phyloP scores from a whole-genome alignment of 1,140 invertebrate genomes.

The Drosophila subpulchrella region DNA sequence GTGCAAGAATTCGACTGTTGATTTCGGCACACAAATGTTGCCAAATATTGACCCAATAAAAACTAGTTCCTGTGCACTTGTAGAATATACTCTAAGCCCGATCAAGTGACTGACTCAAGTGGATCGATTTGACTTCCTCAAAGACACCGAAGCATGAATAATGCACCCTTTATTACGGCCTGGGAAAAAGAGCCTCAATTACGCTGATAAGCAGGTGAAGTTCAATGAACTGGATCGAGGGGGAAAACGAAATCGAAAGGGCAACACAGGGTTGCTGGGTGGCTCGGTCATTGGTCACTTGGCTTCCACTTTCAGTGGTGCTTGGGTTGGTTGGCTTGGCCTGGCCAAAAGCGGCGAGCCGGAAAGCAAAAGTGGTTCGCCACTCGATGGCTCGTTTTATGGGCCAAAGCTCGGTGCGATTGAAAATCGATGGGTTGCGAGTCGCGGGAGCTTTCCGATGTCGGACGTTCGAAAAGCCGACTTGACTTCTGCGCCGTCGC shows the following conservation, averaged over 20 bases:
- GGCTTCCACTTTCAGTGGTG: slow-evolving; percentile 1
- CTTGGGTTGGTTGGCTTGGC: background rate
- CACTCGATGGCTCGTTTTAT: slow-evolving; percentile 31
- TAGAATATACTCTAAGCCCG: slow-evolving; percentile 13
- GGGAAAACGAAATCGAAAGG: slow-evolving; percentile 42
- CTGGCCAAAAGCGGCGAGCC: slow-evolving; percentile 37
- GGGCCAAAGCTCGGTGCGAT: slow-evolving; percentile 47
- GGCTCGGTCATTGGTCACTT: slow-evolving; percentile 29
- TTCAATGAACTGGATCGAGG: slow-evolving; percentile 65
- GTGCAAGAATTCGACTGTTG: slow-evolving; percentile 20
- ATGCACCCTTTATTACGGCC: slow-evolving; percentile 9
- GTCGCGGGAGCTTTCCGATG: slow-evolving; percentile 29
- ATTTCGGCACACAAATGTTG: slow-evolving; percentile 29
- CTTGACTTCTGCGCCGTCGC: slow-evolving; percentile 37
- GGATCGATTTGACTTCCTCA: slow-evolving; percentile 26
- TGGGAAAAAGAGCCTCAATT: slow-evolving; percentile 39
- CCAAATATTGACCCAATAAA: slow-evolving; percentile 46
- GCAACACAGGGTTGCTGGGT: slow-evolving; percentile 63
- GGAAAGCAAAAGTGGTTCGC: slow-evolving; percentile 44
- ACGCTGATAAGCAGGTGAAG: slow-evolving; percentile 21
- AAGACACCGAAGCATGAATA: slow-evolving; percentile 7
- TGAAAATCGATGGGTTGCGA: slow-evolving; percentile 26
- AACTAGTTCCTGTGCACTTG: slow-evolving; percentile 33
- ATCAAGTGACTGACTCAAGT: slow-evolving; percentile 5
- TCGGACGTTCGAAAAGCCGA: slow-evolving; percentile 8